Evolutionary conservation across 2,797 vertebrate genomes (phyloP), one percentile per base, ranked within the genome.

Genomic region (Phyllotis vaccarum): DNA sequence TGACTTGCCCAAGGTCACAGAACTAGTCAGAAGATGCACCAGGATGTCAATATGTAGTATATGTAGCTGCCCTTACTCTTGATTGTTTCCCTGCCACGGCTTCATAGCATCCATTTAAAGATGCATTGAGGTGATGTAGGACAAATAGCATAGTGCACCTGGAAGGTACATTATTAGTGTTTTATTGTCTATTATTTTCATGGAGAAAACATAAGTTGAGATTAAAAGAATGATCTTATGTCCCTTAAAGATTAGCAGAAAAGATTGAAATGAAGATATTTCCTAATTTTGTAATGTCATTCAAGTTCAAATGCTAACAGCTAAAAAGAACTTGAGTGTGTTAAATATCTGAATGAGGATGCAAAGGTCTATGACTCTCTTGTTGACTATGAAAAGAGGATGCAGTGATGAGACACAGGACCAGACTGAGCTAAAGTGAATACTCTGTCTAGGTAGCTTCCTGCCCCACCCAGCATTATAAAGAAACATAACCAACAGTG

Each of bases 271-370:
- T 70, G 83, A 64, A 92, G 22, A 3, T 21, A 43, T 93, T 90
- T 90, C 31, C 9, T 95, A 89, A 81, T 60, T 76, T 81, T 87
- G 17, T 76, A 5, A 58, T 34, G 31, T 54, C 10, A 94, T 97
- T 94, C 88, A 91, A 66, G 76, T 91, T 80, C 37, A 64, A 95
- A 62, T 82, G 19, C 85, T 11, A 24, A 90, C 11, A 78, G 37
- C 40, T 82, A 34, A 66, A 91, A 93, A 82, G 85, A 90, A 90
- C 66, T 34, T 95, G 5, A 6, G 19, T 43, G 75, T 68, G 43
- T 94, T 75, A 94, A 64, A 49, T 58, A 52, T 40, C 27, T 75
- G 66, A 81, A 91, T 60, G 43, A 34, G 27, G 31, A 3, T 31
- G 49, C 49, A 54, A 12, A 76, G 46, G 21, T 62, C 79, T 29